These are phyloP conservation scores for Dallia pectoralis DNA, from an alignment of 2,797 vertebrate genomes.

Conservation along the genomic window DNA sequence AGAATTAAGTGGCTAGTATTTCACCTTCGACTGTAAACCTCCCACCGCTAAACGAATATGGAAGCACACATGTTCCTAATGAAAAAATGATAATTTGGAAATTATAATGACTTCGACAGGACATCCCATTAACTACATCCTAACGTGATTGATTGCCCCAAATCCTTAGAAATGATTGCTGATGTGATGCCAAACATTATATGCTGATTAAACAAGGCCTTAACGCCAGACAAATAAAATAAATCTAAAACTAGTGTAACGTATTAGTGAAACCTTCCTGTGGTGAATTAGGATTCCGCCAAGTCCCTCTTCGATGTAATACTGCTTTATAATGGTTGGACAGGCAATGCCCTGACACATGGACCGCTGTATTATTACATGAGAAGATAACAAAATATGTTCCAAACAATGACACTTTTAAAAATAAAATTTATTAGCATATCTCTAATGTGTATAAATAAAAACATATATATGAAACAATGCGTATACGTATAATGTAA, in stretches of 20 bases:
- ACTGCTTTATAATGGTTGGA: not conserved
- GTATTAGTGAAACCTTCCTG: not conserved
- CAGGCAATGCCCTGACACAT: not conserved
- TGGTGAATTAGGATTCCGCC: not conserved
- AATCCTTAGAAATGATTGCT: not conserved
- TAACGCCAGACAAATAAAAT: not conserved
- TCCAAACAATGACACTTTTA: constrained; percentile 73
- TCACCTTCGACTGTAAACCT: not conserved
- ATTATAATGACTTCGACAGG: not conserved
- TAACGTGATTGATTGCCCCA: not conserved
- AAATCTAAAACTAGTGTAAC: not conserved
- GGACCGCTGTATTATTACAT: not conserved
- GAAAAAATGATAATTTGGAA: not conserved
- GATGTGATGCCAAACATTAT: not conserved
- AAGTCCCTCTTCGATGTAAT: not conserved
- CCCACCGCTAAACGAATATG: not conserved
- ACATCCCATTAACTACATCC: not conserved
- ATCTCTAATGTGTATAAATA: constrained; percentile 92
- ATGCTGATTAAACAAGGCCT: not conserved
- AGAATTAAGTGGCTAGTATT: not conserved
- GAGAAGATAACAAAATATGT: constrained; percentile 20
- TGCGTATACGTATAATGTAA: constrained; percentile 81
- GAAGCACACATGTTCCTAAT: not conserved
- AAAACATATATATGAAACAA: constrained; percentile 82
- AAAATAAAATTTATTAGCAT: constrained; percentile 95